Conservation (phyloP, 2,888 invertebrate genomes). For the Pantelozetes paolii region DNA sequence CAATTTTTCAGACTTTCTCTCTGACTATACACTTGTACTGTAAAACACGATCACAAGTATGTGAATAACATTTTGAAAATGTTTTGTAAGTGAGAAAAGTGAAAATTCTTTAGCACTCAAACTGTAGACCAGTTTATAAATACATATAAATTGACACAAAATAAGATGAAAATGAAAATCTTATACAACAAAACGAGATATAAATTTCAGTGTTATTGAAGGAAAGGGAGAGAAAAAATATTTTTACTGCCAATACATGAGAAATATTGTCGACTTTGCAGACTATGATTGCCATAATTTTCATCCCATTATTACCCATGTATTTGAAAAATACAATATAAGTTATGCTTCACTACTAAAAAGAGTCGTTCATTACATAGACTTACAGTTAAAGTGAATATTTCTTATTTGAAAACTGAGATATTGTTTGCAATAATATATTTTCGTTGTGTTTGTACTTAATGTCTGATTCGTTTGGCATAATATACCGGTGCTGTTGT, state of each 20-base stretch:
- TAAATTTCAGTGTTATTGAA: no score
- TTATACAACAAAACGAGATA: neutral
- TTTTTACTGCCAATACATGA: neutral
- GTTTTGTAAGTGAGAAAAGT: no score
- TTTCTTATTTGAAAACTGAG: neutral
- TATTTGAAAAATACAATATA: neutral
- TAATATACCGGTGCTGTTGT: neutral
- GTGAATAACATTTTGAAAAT: no score
- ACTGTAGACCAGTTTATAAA: no score
- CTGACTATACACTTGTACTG: no score
- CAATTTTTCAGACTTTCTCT: conserved; percentile 28
- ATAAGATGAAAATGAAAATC: neutral
- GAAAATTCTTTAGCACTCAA: no score
- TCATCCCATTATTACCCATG: neutral
- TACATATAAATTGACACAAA: no score
- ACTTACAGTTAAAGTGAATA: neutral
- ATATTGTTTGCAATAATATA: neutral
- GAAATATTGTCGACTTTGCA: no score
- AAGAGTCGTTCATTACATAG: neutral
- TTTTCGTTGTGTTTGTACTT: neutral
- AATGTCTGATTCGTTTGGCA: neutral
- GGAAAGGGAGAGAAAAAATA: no score
- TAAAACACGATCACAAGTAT: no score
- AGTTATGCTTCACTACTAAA: neutral
- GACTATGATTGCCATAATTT: neutral